Percentiles rank a stretch among this genome's conserved stretches.
Evolutionary conservation across 2,113 vertebrate genomes (phyloP).

Genomic region (Ellobius talpinus): DNA sequence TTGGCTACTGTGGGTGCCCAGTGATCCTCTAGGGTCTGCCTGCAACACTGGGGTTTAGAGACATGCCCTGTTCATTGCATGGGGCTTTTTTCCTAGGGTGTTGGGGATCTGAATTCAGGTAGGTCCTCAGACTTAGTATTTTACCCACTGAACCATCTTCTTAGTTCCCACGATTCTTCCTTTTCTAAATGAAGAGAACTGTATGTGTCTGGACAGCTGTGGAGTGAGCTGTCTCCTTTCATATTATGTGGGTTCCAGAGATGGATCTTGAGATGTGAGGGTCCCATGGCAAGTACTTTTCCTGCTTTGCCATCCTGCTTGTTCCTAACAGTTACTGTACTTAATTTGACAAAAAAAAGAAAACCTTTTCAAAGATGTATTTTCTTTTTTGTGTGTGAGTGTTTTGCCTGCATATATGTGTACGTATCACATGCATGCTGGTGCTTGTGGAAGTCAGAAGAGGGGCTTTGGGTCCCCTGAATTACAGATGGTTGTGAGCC

Average conservation of each 20-base stretch:
- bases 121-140: not conserved
- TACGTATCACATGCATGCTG: not conserved
- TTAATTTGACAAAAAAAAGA: constrained; percentile 34
- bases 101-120: not conserved
- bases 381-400: not conserved
- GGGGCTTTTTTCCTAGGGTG: not conserved
- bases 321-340: not conserved
- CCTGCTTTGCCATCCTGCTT: not conserved
- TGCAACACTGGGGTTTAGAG: not conserved
- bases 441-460: not conserved
- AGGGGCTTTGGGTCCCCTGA: not conserved
- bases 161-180: not conserved
- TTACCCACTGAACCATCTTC: not conserved
- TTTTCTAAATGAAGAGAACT: not conserved
- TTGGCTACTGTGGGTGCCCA: not conserved
- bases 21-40: not conserved
- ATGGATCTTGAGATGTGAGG: not conserved
- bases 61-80: too few relatives aligned
- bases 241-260: not conserved
- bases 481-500: not conserved
- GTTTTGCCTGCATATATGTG: not conserved
- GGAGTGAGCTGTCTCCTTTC: not conserved
- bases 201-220: not conserved
- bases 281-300: not conserved
- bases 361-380: not conserved